Percentiles rank a stretch among this genome's conserved stretches.
phyloP scores from a whole-genome alignment of 92 coral and sea anemone species.

The Siderastrea siderea region DNA sequence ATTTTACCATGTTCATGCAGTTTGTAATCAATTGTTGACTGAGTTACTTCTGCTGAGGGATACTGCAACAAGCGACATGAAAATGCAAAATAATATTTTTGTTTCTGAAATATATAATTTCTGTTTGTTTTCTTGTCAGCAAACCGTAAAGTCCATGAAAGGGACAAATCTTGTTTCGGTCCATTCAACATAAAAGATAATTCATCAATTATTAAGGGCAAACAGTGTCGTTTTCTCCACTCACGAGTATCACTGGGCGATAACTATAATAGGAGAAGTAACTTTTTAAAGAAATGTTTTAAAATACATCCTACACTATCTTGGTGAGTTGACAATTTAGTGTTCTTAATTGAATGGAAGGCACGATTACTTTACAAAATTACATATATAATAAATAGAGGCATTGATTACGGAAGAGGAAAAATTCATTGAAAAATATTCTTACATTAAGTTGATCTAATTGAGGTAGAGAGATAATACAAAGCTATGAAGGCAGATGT shows the following conservation, averaged over 20 bases:
- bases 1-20: not conserved
- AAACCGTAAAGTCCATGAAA: constrained; percentile 2
- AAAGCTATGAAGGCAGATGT: constrained; percentile 30
- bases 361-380: constrained; percentile 2
- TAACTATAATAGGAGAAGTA: not conserved
- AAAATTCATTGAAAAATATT: constrained; percentile 9
- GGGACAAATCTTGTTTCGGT: not conserved
- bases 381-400: not conserved
- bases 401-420: not conserved
- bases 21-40: not conserved
- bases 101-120: not conserved
- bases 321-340: not conserved
- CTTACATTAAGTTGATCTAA: constrained; percentile 20
- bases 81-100: not conserved
- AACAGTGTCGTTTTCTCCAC: not conserved
- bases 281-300: not conserved
- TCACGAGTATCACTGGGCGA: not conserved
- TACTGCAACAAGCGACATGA: not conserved
- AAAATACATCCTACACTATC: not conserved
- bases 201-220: constrained; percentile 6
- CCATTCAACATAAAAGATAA: constrained; percentile 1
- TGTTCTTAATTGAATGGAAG: constrained; percentile 4
- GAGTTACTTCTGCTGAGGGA: not conserved
- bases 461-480: not conserved
- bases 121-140: constrained; percentile 7